Percentiles rank a stretch among this genome's conserved stretches.
Evolutionary conservation across 53 echinoderm and acorn worm genomes (phyloP).

Genomic region (Paelopatides confundens): DNA sequence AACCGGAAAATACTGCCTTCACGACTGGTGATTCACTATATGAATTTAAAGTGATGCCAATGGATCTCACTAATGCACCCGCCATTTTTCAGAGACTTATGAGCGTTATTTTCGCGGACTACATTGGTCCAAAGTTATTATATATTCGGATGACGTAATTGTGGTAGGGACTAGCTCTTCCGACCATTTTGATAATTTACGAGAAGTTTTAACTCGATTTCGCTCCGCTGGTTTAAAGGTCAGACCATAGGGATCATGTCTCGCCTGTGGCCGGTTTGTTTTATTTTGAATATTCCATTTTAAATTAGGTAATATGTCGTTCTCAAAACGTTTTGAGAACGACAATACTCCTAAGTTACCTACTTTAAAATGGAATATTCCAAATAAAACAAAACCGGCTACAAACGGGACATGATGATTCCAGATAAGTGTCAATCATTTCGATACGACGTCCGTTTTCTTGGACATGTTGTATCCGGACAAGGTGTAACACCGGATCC

Average conservation of each 20-base stretch:
- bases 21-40: constrained; percentile 50
- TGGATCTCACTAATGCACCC: constrained; percentile 56
- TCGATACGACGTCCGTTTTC: constrained; percentile 50
- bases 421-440: constrained; percentile 61
- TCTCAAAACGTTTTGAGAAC: no score
- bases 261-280: no score
- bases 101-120: constrained; percentile 49
- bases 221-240: not conserved
- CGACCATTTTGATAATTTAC: constrained; percentile 51
- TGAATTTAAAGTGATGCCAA: constrained; percentile 69
- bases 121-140: constrained; percentile 47
- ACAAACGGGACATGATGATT: no score
- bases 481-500: constrained; percentile 59
- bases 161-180: constrained; percentile 35
- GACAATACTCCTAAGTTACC: no score
- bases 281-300: no score
- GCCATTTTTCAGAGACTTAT: constrained; percentile 58
- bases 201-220: constrained; percentile 42
- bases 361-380: no score
- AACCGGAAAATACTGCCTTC: constrained; percentile 64
- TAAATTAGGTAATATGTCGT: no score
- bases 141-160: constrained; percentile 62
- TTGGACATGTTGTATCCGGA: constrained; percentile 64
- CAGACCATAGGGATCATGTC: not conserved
- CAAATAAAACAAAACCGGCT: no score